Evolutionary conservation across 2,113 vertebrate species (phyloP), one percentile per base, ranked within the genome.

Genomic region (Malurus elegans): DNA sequence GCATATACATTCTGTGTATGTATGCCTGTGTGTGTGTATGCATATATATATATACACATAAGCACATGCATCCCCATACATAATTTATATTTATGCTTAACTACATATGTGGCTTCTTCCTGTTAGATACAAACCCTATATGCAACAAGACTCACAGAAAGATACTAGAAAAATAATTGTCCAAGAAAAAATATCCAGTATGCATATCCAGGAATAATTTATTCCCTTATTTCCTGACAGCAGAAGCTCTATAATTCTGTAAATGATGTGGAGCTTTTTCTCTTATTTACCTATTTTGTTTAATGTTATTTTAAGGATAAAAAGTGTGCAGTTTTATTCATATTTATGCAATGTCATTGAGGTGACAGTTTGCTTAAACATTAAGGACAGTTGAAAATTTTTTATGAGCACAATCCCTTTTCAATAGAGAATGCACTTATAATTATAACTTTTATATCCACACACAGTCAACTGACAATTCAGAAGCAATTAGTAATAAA

Each of bases 401-500:
- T 61, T 57, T 71, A 61, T 47, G 81, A 75, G 26, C 25, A 69
- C 10, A 65, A 23, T 57, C 7, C 8, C 12, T 85, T 85, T 94
- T 85, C 47, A 71, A 79, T 19, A 73, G 3, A 93, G 23, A 87
- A 73, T 38, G 31, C 18, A 56, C 38, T 81, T 95, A 17, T 82
- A 50, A 69, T 58, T 58, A 42, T 8, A 80, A 74, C 44, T 76
- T 86, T 69, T 67, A 72, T 57, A 70, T 69, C 19, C 38, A 95
- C 82, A 79, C 7, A 75, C 32, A 87, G 50, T 38, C 36, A 84
- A 85, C 65, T 60, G 57, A 66, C 66, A 94, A 73, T 78, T 81
- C 58, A 79, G 18, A 73, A 93, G 64, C 42, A 91, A 75, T 83
- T 72, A 89, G 62, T 64, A 93, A 89, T 81, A 92, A 92, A 96